These are phyloP conservation scores for Trichopria drosophilae DNA, from an alignment of 2,888 invertebrate species.

Conservation along the genomic window DNA sequence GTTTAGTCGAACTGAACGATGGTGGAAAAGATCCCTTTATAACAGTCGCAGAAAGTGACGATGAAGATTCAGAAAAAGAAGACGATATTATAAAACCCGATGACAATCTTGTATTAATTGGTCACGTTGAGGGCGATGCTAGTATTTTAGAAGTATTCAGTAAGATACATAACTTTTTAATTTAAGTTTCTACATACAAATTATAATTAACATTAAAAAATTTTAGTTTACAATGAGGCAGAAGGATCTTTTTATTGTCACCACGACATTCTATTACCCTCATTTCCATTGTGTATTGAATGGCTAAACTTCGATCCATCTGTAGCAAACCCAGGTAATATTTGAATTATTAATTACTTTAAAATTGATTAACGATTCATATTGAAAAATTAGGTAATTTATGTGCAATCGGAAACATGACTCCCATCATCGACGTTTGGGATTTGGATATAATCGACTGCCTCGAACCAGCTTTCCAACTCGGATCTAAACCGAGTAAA, in stretches of 20 bases:
- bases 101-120: conserved; percentile 88
- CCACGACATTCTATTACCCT: conserved; percentile 87
- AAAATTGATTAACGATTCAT: conserved; percentile 8
- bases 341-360: conserved; percentile 8
- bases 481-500: conserved; percentile 75
- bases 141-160: conserved; percentile 87
- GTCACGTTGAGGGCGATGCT: conserved; percentile 84
- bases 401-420: conserved; percentile 91
- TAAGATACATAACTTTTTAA: conserved; percentile 46
- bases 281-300: conserved; percentile 89
- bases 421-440: conserved; percentile 93
- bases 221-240: conserved; percentile 84
- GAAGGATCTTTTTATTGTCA: conserved; percentile 91
- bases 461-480: conserved; percentile 81
- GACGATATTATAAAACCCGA: conserved; percentile 85
- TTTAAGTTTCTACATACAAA: background rate
- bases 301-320: conserved; percentile 88
- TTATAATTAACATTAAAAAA: conserved; percentile 17
- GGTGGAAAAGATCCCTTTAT: conserved; percentile 49
- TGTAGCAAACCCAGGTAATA: conserved; percentile 67
- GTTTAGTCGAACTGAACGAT: conserved; percentile 45
- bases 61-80: conserved; percentile 77
- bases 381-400: conserved; percentile 68
- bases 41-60: conserved; percentile 47
- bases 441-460: conserved; percentile 92